Percentiles rank a stretch among this genome's conserved stretches.
Conservation (phyloP, 2,113 vertebrate genomes). For the Dunckerocampus dactyliophorus region DNA sequence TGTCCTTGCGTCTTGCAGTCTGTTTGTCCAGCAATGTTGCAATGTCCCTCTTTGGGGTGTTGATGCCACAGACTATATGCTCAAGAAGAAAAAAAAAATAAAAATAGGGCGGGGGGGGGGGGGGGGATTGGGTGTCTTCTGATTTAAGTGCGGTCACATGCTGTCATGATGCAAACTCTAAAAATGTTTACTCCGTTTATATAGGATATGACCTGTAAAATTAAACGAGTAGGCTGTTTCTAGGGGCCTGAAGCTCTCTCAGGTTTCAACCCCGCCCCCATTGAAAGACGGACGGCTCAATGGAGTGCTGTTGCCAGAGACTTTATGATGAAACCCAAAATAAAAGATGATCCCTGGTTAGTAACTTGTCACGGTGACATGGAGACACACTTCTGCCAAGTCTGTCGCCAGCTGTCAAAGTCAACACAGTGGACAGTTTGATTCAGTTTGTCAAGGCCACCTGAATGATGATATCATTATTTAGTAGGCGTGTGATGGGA, state of each 20-base stretch:
- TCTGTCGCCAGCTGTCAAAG: background rate
- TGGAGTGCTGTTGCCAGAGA: slow-evolving; percentile 12
- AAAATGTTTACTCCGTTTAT: slow-evolving; percentile 21
- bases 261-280: slow-evolving; percentile 21
- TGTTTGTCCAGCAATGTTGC: slow-evolving; percentile 8
- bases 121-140: slow-evolving; percentile 2
- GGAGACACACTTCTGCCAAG: slow-evolving; percentile 32
- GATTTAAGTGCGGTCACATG: slow-evolving; percentile 37
- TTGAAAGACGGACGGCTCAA: slow-evolving; percentile 17
- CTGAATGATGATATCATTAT: background rate
- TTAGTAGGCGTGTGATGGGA: no score
- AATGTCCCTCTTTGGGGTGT: background rate
- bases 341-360: slow-evolving; percentile 23
- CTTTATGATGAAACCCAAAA: slow-evolving; percentile 16
- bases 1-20: background rate
- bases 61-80: slow-evolving; percentile 31
- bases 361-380: slow-evolving; percentile 22
- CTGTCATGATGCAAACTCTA: slow-evolving; percentile 14
- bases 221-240: slow-evolving; percentile 30
- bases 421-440: background rate
- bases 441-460: no score
- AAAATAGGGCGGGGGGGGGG: slow-evolving; percentile 12
- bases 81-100: slow-evolving; percentile 33
- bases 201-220: slow-evolving; percentile 27
- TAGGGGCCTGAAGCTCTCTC: slow-evolving; percentile 27